Percentiles rank a stretch among this genome's conserved stretches.
Conservation (phyloP, 2,113 vertebrate genomes). For the Oryzias curvinotus region DNA sequence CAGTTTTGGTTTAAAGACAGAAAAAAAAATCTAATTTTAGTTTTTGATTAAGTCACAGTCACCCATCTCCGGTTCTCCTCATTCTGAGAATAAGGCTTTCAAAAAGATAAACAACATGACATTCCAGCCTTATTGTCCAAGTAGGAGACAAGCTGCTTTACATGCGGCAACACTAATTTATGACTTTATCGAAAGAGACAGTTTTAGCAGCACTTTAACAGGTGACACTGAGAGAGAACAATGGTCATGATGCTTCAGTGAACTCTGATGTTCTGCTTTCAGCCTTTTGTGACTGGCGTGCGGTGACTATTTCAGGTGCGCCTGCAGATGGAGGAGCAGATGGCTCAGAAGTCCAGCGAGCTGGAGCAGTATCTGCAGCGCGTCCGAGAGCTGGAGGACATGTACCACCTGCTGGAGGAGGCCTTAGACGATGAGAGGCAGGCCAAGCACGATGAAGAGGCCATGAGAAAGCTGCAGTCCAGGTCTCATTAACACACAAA, state of each 20-base stretch:
- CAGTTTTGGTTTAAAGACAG: neutral
- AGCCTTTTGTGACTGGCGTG: neutral
- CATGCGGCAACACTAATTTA: no score
- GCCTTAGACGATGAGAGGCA: conserved; percentile 91
- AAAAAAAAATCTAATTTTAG: neutral
- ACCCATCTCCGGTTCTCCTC: no score
- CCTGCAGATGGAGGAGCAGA: conserved; percentile 93
- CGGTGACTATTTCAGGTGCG: conserved; percentile 79
- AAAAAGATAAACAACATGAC: no score
- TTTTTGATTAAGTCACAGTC: no score
- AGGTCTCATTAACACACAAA: conserved; percentile 73
- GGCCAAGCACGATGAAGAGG: conserved; percentile 92
- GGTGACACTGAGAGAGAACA: neutral
- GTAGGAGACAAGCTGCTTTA: no score
- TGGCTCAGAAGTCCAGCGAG: conserved; percentile 93
- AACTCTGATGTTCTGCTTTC: no score
- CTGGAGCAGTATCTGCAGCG: conserved; percentile 91
- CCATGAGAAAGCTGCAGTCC: conserved; percentile 85
- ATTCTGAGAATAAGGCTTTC: no score
- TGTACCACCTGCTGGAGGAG: conserved; percentile 90
- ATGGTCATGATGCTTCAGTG: no score
- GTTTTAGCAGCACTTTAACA: neutral
- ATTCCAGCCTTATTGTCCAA: no score
- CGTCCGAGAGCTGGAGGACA: conserved; percentile 88
- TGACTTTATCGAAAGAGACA: no score